Evolutionary conservation across 2,888 invertebrate species (phyloP), one percentile per base, ranked within the genome.

Genomic region (Asteroscopus sphinx): DNA sequence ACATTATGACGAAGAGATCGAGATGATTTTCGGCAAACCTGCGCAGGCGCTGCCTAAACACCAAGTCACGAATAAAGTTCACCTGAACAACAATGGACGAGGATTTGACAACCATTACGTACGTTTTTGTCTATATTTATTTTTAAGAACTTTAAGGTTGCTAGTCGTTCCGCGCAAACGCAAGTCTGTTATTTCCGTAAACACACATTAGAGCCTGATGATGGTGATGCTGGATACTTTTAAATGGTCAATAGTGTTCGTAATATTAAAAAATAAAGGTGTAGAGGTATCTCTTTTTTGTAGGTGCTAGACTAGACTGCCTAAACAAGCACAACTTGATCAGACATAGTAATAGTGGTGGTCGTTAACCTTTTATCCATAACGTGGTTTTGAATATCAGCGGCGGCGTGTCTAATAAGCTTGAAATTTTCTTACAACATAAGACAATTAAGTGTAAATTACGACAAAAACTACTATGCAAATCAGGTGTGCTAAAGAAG

Each of bases 11-110:
- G 83, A 84, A 16, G 86, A 83, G 5, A 72, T 93, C 0, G 90
- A 90, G 40, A 83, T 82, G 82, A 80, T 93, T 52, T 93, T 92
- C 55, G 91, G 92, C 0, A 86, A 68, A 7, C 85, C 89, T 5
- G 11, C 55, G 11, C 83, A 87, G 3, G 65, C 65, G 11, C 73
- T 82, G 0, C 76, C 81, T 4, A 83, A 82, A 33, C 62, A 59
- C 5, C 66, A 40, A 8, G 25, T 47, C 0, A 67, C 54, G n/a
- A 79, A 78, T 9, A 87, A 81, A 40, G 86, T 86, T 32, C 9
- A 49, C 17, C 33, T 41, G 21, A 47, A 32, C 37, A 41, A 62
- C n/a, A 28, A 40, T 0, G 65, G 47, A 17, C 41, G 46, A 51
- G 63, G 55, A 47, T 9, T 45, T 5, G 30, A 51, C 13, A 51